Evolutionary conservation across 2,113 vertebrate species (phyloP), one percentile per base, ranked within the genome.

Genomic region (Protomyctophum bolini): DNA sequence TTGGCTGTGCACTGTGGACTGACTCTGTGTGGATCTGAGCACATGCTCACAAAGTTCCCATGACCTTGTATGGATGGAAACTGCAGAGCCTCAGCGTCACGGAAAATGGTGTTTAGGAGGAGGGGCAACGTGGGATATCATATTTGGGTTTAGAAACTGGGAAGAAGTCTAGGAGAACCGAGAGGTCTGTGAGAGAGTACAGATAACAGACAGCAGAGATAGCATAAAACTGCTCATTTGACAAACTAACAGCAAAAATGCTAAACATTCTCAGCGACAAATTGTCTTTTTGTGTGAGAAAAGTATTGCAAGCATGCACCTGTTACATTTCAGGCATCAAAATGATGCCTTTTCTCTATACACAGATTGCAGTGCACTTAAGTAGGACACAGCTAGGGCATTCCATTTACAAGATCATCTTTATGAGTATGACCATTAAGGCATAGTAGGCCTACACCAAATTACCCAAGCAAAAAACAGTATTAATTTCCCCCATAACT

Each of bases 31-130:
- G 33, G 33, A 41, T 41, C 33, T 41, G 5, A 41, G 33, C 33
- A 41, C 33, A 41, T 6, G 57, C 63, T 73, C 28, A 11, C 58
- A 64, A 72, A 70, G 21, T 60, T 83, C 79, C 64, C 74, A 84
- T 1, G 10, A 52, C 88, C 85, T 77, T 88, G 63, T 84, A 82
- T 7, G 77, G 77, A 33, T 49, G 58, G 64, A 66, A 57, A 66
- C 28, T 7, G 4, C 8, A 10, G 9, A 5, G 54, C 33, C 4
- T 12, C 2, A 48, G 45, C 59, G 75, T 84, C 79, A 82, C 74
- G 79, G 83, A 86, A 85, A 78, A 7, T 21, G 0, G 56, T 62
- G 46, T 56, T 54, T 52, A 29, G 60, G 29, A 50, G 58, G 12
- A 47, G 29, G 63, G 54, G 33, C 29, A 12, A 41, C 3, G 55